Evolutionary conservation across 2,113 vertebrate species (phyloP), one percentile per base, ranked within the genome.

Genomic region (Argyrosomus japonicus): DNA sequence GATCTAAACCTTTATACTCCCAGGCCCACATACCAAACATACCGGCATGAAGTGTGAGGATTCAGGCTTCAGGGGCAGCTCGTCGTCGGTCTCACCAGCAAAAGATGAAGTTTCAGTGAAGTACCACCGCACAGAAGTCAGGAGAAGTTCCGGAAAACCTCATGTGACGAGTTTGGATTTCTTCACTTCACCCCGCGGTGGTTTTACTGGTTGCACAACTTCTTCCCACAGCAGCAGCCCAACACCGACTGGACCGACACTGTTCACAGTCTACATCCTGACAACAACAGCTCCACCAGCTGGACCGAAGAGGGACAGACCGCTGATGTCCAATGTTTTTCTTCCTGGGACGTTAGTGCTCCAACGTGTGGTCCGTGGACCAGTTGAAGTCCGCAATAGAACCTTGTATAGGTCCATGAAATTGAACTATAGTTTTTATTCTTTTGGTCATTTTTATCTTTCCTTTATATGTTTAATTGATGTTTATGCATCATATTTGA

Each of bases 121-220:
- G 32, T 6, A 53, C n/a, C 25, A 23, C 1, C 1, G 6, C 0
- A 23, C 21, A 29, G 1, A 63, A 64, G 25, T 25, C 17, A n/a
- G 17, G 36, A 40, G 36, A 40, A 81, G 81, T 94, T 93, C 89
- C 88, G 74, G 89, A 60, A 92, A 89, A 75, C 32, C 80, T 60
- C 77, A 61, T 74, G 88, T 91, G 91, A 91, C 81, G 83, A 57
- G 50, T 8, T 47, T 1, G 13, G 8, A 60, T 76, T 80, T 86
- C n/a, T 64, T 21, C 51, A 56, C 48, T 9, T 58, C 32, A 18
- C 29, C 40, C 50, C 5, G 14, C 27, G n/a, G 67, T 76, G 62
- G 83, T 87, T 93, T 90, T 51, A 81, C 85, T 77, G 84, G 91
- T 95, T 94, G 68, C 89, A 23, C 89, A 93, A 93, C 89, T 93